Conservation (phyloP, 2,113 vertebrate genomes). For the Oophaga pumilio region DNA sequence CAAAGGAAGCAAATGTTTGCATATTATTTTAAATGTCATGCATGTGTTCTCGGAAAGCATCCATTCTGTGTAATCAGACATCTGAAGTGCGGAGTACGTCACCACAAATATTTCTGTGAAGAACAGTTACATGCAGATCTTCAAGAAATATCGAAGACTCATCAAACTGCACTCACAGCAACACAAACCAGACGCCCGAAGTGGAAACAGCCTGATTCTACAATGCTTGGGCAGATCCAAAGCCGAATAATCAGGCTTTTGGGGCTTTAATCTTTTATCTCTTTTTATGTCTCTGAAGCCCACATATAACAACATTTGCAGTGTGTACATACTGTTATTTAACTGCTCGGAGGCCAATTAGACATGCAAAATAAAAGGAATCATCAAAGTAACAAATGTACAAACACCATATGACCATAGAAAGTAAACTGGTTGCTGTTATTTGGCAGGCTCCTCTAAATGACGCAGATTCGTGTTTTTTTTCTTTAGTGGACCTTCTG, state of each 20-base stretch:
- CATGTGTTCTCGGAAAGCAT: conserved; percentile 12
- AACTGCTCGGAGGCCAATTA: neutral
- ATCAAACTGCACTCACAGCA: no score
- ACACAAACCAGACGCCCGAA: neutral
- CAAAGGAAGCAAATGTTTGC: conserved; percentile 54
- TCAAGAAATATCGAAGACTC: conserved; percentile 4
- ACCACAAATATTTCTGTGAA: neutral
- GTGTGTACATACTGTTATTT: neutral
- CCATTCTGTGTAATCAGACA: neutral
- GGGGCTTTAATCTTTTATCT: neutral
- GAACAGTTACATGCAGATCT: conserved; percentile 3
- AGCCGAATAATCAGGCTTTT: neutral
- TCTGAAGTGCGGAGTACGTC: neutral
- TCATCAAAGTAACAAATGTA: neutral
- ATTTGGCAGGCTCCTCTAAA: neutral
- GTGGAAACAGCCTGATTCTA: neutral
- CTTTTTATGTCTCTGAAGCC: neutral
- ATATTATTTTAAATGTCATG: conserved; percentile 10
- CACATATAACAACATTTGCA: neutral
- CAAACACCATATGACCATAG: neutral
- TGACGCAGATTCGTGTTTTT: neutral
- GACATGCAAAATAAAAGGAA: neutral
- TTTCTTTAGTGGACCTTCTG: neutral
- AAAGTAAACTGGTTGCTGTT: neutral
- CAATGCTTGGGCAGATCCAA: neutral